Evolutionary conservation across 2,888 invertebrate genomes (phyloP).

Genomic region (Eilema sororculum): DNA sequence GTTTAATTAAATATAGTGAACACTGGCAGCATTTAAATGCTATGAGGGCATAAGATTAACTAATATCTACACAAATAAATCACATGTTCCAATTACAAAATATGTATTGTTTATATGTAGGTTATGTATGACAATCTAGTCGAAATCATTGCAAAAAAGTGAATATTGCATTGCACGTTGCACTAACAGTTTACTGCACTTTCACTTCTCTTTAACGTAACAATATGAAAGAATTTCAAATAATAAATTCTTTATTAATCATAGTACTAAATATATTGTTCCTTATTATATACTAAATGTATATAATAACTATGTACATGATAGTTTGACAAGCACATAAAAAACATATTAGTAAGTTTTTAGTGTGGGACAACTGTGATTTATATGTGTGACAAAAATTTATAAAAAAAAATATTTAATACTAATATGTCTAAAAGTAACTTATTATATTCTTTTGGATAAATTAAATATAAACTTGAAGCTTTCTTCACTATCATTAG

Average conservation of each 20-base stretch:
- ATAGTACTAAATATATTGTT: neutral
- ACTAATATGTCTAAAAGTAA: neutral
- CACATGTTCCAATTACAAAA: constrained; percentile 41
- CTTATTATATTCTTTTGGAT: neutral
- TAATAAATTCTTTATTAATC: neutral
- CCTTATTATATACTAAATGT: too few species aligned
- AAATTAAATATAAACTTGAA: constrained; percentile 9
- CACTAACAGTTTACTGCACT: too few species aligned
- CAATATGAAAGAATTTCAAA: neutral
- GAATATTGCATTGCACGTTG: too few species aligned
- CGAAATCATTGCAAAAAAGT: neutral
- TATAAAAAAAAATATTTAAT: constrained; percentile 11
- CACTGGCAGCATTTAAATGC: constrained; percentile 34
- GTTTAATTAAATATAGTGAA: constrained; percentile 23
- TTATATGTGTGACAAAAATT: constrained; percentile 42
- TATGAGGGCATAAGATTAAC: constrained; percentile 29
- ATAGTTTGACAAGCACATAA: neutral
- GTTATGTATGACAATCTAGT: constrained; percentile 8
- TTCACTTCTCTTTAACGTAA: too few species aligned
- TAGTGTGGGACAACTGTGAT: constrained; percentile 42
- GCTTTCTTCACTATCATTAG: constrained; percentile 21
- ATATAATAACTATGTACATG: too few species aligned
- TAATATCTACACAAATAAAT: constrained; percentile 46
- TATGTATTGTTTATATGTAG: neutral
- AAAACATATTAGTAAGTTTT: neutral